Conservation (phyloP, 2,888 invertebrate genomes). For the Ecliptopera silaceata region DNA sequence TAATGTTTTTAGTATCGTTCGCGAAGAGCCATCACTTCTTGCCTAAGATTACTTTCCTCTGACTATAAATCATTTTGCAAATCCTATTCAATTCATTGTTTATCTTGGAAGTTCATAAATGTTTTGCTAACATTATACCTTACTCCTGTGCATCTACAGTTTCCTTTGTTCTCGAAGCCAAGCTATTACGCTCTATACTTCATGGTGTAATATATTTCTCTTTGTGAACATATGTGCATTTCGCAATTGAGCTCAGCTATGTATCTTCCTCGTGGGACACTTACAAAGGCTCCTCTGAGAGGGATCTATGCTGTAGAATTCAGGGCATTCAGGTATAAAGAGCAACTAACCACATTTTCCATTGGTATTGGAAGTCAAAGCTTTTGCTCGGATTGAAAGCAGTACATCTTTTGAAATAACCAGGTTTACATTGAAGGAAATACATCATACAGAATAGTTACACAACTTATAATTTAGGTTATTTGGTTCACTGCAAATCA, state of each 20-base stretch:
- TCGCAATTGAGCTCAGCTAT: constrained; percentile 15
- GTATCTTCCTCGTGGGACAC: constrained; percentile 22
- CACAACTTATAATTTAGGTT: background rate
- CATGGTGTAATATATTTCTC: constrained; percentile 5
- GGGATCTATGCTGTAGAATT: constrained; percentile 45
- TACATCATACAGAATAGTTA: background rate
- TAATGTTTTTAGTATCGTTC: constrained; percentile 14
- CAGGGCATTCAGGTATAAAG: constrained; percentile 51
- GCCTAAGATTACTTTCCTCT: constrained; percentile 1
- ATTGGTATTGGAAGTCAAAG: background rate
- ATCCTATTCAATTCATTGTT: constrained; percentile 1
- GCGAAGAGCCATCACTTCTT: constrained; percentile 6
- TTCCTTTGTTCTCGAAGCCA: constrained; percentile 23
- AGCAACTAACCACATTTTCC: constrained; percentile 21
- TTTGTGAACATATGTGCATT: constrained; percentile 12
- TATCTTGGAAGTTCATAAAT: constrained; percentile 10
- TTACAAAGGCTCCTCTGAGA: constrained; percentile 51
- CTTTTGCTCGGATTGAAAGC: constrained; percentile 11
- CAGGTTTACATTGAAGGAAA: constrained; percentile 7
- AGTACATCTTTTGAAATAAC: constrained; percentile 1
- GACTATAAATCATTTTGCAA: constrained; percentile 8
- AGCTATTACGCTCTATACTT: constrained; percentile 6
- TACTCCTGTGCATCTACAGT: constrained; percentile 3
- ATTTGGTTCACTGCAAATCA: background rate
- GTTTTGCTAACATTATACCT: constrained; percentile 6